A percentile compares a stretch with the other conserved stretches of the same genome.
phyloP scores from a whole-genome alignment of 2,888 invertebrate genomes.

The Pheosia gnoma region DNA sequence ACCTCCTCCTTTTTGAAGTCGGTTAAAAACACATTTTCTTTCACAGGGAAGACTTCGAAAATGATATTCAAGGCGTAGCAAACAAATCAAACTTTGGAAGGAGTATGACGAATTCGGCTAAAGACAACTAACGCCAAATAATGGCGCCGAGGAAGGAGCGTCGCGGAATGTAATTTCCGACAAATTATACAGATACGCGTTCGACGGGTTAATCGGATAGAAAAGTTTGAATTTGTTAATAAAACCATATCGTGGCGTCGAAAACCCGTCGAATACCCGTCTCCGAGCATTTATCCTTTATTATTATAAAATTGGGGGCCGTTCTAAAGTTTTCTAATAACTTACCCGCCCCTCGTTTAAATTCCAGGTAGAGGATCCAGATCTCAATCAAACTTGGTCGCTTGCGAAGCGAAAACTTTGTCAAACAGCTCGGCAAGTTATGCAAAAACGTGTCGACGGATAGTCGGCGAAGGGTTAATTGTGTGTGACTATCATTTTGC shows the following conservation, averaged over 20 bases:
- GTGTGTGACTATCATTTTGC: constrained; percentile 29
- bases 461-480: constrained; percentile 24
- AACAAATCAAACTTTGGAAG: constrained; percentile 5
- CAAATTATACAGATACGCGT: constrained; percentile 32
- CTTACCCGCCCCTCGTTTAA: constrained; percentile 63
- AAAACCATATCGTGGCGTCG: constrained; percentile 43
- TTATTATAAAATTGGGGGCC: constrained; percentile 64
- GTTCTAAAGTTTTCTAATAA: constrained; percentile 68
- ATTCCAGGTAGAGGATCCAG: constrained; percentile 65
- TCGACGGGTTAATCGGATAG: constrained; percentile 36
- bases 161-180: constrained; percentile 26
- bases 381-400: constrained; percentile 74
- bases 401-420: constrained; percentile 56
- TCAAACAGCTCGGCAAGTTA: constrained; percentile 61
- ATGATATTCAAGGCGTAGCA: neutral
- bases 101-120: neutral
- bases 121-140: constrained; percentile 16
- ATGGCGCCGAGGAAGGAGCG: constrained; percentile 17
- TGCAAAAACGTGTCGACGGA: constrained; percentile 39
- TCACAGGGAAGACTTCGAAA: neutral
- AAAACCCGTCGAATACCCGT: constrained; percentile 23
- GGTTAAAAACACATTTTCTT: neutral
- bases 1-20: too few relatives aligned
- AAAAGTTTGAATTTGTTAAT: constrained; percentile 48
- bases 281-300: constrained; percentile 57